phyloP scores from a whole-genome alignment of 2,113 vertebrate species.

The Gobiocypris rarus region DNA sequence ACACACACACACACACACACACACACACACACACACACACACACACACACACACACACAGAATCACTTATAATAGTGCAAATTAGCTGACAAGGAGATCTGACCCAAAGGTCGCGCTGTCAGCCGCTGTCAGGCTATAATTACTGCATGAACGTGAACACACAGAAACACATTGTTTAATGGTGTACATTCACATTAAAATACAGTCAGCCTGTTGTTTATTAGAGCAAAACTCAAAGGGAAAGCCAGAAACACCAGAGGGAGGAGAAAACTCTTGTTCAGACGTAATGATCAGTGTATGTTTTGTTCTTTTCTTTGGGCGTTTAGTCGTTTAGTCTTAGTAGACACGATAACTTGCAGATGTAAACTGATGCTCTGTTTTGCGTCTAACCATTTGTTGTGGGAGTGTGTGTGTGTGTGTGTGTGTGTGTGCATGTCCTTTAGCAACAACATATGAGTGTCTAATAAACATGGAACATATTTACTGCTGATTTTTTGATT shows the following conservation, averaged over 20 bases:
- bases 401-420: conserved; percentile 23
- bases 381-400: background rate
- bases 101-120: conserved; percentile 47
- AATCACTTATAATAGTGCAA: conserved; percentile 32
- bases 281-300: conserved; percentile 41
- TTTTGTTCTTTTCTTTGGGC: conserved; percentile 34
- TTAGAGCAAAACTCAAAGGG: background rate
- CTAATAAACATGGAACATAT: background rate
- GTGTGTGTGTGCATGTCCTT: background rate
- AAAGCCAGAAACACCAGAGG: background rate
- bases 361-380: conserved; percentile 1
- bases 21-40: conserved; percentile 6
- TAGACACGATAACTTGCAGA: conserved; percentile 20
- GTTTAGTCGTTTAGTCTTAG: conserved; percentile 34
- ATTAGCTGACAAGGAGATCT: conserved; percentile 30
- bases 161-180: conserved; percentile 58
- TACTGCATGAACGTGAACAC: conserved; percentile 28
- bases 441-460: background rate
- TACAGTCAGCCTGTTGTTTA: conserved; percentile 12
- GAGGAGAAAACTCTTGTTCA: background rate
- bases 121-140: conserved; percentile 35
- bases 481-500: background rate
- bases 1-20: conserved; percentile 26
- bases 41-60: conserved; percentile 27
- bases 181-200: conserved; percentile 44